These are phyloP conservation scores for Rhynchonema sp. DNA, from an alignment of 2,888 invertebrate genomes.

Conservation along the genomic window DNA sequence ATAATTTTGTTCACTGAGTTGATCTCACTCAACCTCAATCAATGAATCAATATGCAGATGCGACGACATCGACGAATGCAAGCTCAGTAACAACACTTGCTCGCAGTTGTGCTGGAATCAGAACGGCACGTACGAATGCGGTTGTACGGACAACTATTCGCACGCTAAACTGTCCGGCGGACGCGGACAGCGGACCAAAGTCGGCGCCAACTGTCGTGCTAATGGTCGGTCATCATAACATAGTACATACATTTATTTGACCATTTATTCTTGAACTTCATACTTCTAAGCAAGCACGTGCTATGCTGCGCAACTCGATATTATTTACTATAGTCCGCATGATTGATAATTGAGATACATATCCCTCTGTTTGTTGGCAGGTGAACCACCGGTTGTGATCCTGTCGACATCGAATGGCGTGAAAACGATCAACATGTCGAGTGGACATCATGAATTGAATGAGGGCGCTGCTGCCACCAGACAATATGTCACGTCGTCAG, in stretches of 20 bases:
- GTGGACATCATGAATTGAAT: background rate
- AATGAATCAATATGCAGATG: no score
- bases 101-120: constrained; percentile 78
- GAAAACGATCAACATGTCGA: constrained; percentile 56
- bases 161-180: constrained; percentile 25
- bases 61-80: constrained; percentile 68
- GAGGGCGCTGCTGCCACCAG: background rate
- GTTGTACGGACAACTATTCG: constrained; percentile 43
- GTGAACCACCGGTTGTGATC: constrained; percentile 38
- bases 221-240: constrained; percentile 10
- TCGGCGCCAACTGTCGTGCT: constrained; percentile 20
- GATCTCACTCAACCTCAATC: no score
- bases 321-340: no score
- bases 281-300: no score
- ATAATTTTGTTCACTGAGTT: no score
- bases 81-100: constrained; percentile 55
- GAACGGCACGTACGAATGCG: constrained; percentile 70
- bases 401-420: constrained; percentile 39
- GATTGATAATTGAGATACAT: no score
- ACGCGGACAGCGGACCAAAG: constrained; percentile 18
- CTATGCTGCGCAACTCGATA: no score
- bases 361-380: constrained; percentile 5
- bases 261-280: no score
- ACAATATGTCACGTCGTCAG: background rate
- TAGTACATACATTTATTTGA: constrained; percentile 1